Base-by-base conservation (phyloP, 2,797 vertebrate species). In the Takifugu rubripes region DNA sequence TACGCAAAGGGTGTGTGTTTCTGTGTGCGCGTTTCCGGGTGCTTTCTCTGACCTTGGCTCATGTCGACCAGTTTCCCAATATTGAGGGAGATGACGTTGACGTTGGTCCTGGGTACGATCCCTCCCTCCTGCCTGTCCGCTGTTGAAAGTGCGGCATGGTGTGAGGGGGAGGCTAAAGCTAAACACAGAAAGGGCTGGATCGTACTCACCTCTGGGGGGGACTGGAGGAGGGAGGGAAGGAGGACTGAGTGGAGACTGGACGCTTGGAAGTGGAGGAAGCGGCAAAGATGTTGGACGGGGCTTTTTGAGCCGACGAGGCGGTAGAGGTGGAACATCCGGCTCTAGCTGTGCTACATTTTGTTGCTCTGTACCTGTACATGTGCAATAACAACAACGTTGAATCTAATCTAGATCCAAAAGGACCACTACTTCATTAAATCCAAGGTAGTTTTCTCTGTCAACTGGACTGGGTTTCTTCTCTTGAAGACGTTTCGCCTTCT, bases 71-170 rank as follows among this genome's bases (percentile, higher is more conserved):
- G 84, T 29, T 71, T 76, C 8, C 86, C 89, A 3, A 91, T 47
- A 8, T 61, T 67, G 6, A 91, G 62, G 0, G 82, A 91, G 26
- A 92, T 54, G 0, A 92, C 81, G 2, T 92, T 92, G 47, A 91
- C 68, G 44, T 91, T 91, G 27, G 82, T 84, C 29, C 63, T 83
- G 16, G 81, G 45, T 9, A 36, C 16, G 49, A 14, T 70, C 27
- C 68, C 71, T 25, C 44, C 61, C 11, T 65, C 73, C 44, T 36
- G 21, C 31, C 76, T 81, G 25, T 71, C 56, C 12, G 52, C 89
- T 89, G 62, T 5, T 25, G 25, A 12, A 5, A 31, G 7, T 7
- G 25, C 4, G 11, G 47, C 15, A 66, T 62, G 67, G 16, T 55
- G 33, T 9, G 7, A 12, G 12, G 54, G 25, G 21, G 21, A 29